Evolutionary conservation across 2,888 invertebrate species (phyloP).

Genomic region (Oscheius sp.): DNA sequence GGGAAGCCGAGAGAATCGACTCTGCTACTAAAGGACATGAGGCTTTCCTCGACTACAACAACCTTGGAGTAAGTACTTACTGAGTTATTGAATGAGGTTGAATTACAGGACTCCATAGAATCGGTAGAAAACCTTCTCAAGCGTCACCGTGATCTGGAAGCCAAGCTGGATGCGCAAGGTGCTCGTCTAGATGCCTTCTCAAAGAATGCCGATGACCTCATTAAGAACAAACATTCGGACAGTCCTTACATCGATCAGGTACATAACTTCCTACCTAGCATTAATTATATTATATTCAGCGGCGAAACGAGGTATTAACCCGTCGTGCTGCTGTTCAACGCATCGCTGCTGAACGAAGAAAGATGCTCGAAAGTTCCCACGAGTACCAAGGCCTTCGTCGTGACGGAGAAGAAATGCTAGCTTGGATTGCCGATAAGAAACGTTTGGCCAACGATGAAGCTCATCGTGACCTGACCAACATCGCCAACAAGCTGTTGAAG

Average conservation of each 20-base stretch:
- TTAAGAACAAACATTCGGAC: slow-evolving; percentile 80
- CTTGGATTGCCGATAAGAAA: slow-evolving; percentile 91
- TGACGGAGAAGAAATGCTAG: slow-evolving; percentile 85
- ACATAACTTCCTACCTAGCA: background rate
- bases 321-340: slow-evolving; percentile 78
- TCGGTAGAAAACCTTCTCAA: slow-evolving; percentile 88
- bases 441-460: slow-evolving; percentile 75
- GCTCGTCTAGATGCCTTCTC: slow-evolving; percentile 87
- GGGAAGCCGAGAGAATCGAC: slow-evolving; percentile 96
- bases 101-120: slow-evolving; percentile 72
- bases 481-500: slow-evolving; percentile 75
- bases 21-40: slow-evolving; percentile 93
- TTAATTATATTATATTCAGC: slow-evolving; percentile 74
- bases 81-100: background rate
- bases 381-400: slow-evolving; percentile 92
- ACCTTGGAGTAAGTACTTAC: slow-evolving; percentile 82
- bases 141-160: slow-evolving; percentile 92
- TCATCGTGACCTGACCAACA: slow-evolving; percentile 76
- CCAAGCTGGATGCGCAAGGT: slow-evolving; percentile 90
- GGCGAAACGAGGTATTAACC: slow-evolving; percentile 78
- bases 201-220: slow-evolving; percentile 85
- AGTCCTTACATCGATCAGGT: slow-evolving; percentile 61
- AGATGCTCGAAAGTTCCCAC: slow-evolving; percentile 85
- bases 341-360: slow-evolving; percentile 82
- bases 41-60: slow-evolving; percentile 87